Conservation (phyloP, 2,888 invertebrate genomes). For the Lordiphosa andalusiaca region DNA sequence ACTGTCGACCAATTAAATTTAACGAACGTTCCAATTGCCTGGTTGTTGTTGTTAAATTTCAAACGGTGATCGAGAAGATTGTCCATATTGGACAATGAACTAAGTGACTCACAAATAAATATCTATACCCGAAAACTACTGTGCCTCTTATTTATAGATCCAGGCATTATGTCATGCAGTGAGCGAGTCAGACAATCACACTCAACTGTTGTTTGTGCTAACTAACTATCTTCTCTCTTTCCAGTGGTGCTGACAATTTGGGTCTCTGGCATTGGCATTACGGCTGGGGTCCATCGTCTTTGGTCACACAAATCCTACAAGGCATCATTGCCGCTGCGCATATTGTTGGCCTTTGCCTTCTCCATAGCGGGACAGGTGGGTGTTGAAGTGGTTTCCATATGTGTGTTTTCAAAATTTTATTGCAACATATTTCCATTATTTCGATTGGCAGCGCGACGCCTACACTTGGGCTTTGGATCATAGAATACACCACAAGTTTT, state of each 20-base stretch:
- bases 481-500: constrained; percentile 93
- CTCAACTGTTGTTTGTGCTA: constrained; percentile 20
- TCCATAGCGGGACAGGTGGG: constrained; percentile 90
- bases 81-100: constrained; percentile 14
- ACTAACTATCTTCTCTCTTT: constrained; percentile 64
- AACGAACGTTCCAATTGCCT: constrained; percentile 65
- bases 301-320: constrained; percentile 91
- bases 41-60: constrained; percentile 28
- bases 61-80: constrained; percentile 34
- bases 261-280: constrained; percentile 90
- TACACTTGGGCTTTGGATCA: constrained; percentile 94
- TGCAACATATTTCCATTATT: not conserved
- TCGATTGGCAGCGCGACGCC: constrained; percentile 85
- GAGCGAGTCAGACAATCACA: constrained; percentile 32
- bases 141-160: constrained; percentile 18
- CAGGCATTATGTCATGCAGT: constrained; percentile 54
- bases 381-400: constrained; percentile 14
- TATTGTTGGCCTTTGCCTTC: constrained; percentile 86
- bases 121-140: constrained; percentile 19
- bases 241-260: constrained; percentile 83
- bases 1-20: constrained; percentile 60
- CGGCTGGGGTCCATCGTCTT: constrained; percentile 89
- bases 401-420: accelerated
- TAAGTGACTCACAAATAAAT: constrained; percentile 23
- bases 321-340: constrained; percentile 86